A percentile compares a stretch with the other conserved stretches of the same genome.
phyloP scores from a whole-genome alignment of 1,140 invertebrate species.

The Lineus longissimus region DNA sequence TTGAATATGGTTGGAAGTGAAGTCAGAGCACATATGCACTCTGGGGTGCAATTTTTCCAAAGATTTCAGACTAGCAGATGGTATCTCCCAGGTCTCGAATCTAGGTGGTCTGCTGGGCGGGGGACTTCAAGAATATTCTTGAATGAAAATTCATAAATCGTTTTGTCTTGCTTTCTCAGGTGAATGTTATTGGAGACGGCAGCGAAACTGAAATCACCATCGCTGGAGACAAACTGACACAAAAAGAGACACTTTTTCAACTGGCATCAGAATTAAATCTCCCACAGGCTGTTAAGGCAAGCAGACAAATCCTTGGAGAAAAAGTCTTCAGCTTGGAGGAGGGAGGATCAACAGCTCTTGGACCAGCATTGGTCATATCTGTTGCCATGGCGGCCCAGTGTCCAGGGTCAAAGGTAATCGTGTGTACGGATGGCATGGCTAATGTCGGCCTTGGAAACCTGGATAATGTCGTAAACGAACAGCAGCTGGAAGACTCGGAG shows the following conservation, averaged over 20 bases:
- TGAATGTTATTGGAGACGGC: conserved; percentile 40
- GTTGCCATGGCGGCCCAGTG: conserved; percentile 36
- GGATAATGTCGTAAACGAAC: conserved; percentile 10
- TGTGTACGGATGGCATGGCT: conserved; percentile 50
- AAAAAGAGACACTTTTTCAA: conserved; percentile 26
- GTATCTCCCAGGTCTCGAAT: too few relatives aligned
- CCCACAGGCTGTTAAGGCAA: conserved; percentile 32
- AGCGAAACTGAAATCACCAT: conserved; percentile 27
- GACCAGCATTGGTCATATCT: conserved; percentile 42
- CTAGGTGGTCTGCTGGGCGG: too few relatives aligned
- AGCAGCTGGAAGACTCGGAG: conserved; percentile 20
- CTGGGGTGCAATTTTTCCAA: too few relatives aligned
- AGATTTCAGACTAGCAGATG: too few relatives aligned
- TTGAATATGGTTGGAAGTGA: too few relatives aligned
- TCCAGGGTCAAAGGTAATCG: conserved; percentile 48
- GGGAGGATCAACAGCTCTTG: conserved; percentile 46
- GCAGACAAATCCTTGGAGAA: conserved; percentile 27
- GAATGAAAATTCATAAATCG: background rate
- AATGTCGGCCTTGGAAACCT: conserved; percentile 48
- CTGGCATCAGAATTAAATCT: conserved; percentile 25
- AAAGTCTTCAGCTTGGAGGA: conserved; percentile 49
- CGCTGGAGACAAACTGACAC: conserved; percentile 36
- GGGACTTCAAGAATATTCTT: background rate
- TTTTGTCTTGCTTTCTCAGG: conserved; percentile 22
- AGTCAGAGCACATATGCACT: too few relatives aligned